Base-by-base conservation (phyloP, 2,113 vertebrate species). In the Sinocyclocheilus anophthalmus region DNA sequence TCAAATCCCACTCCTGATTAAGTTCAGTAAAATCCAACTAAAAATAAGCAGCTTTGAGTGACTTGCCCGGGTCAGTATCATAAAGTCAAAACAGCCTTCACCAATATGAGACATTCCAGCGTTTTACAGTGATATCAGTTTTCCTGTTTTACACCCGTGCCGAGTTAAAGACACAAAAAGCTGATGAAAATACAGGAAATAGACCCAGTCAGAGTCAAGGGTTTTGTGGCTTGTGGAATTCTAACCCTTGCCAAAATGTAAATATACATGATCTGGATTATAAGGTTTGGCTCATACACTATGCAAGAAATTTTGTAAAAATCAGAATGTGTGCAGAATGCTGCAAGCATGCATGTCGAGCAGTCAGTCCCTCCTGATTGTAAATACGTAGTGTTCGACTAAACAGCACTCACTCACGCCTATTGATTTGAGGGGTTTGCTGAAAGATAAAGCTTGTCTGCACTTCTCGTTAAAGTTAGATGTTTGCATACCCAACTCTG, bases 41-140 rank as follows among this genome's bases (percentile, higher is more conserved):
- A 93, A 94, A 94, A 92, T 92, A 92, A 93, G 92, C 90, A 89
- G 89, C 55, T 90, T 88, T 89, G 91, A 94, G 91, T 94, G 93
- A 91, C 90, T 92, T 94, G 91, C 87, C 92, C 92, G 91, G 92
- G 90, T 90, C 86, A 90, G 88, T 80, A 45, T 89, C 89, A 87
- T 93, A 92, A 92, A 90, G 83, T 76, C 88, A 8, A 87, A 88
- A 87, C 84, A 81, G 88, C 75, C 83, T 87, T 42, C 83, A 88
- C 87, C 90, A 91, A 93, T 91, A 91, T 88, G 93, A 92, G 91
- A 92, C 90, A 93, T 88, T 85, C 91, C 91, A 89, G 89, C 76
- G 45, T 92, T 93, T 93, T 93, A 91, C 89, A 90, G 79, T 91
- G 89, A 87, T 87, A 81, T 84, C 81, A 24, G 72, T 83, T 81